Evolutionary conservation across 2,113 vertebrate genomes (phyloP), one percentile per base, ranked within the genome.

Genomic region (Otocyon megalotis): DNA sequence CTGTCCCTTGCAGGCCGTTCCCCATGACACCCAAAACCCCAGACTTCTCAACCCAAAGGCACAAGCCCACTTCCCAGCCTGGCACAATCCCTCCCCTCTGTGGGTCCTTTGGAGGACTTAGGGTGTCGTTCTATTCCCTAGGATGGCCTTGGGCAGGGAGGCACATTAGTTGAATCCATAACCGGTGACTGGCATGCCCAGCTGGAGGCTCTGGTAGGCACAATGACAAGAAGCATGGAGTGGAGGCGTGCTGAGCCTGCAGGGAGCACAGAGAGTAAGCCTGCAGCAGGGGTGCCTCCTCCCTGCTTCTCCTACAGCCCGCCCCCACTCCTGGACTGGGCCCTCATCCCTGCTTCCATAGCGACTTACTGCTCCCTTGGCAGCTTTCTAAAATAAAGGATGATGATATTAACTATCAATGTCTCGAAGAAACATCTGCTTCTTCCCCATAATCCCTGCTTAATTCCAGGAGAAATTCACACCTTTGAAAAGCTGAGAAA

Each of bases 271-370:
- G 32, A n/a, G 30, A n/a, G 65, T 16, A 43, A 43, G 43, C 6
- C 65, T 14, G 14, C 65, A 16, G 30, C 12, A 28, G 1, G 8
- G 67, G 67, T 69, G 30, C 74, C 8, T 19, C 28, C 16, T 48
- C 35, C 12, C 8, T 4, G 65, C 60, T 85, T 10, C 35, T 71
- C 32, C 69, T 53, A 8, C 83, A 8, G 22, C 12, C 77, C 11
- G 8, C 67, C 8, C 58, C 10, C 10, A 28, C 20, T 1, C 62
- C 15, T 3, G n/a, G 37, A 20, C 1, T 0, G 2, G 19, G 17
- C 14, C 19, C 14, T 8, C 8, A 2, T 15, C 35, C 26, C 32
- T 10, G 32, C 32, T n/a, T 50, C 43, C 17, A 80, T 19, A 15
- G 24, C 3, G 7, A 62, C 0, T 4, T 24, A 56, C n/a, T 19